A percentile compares a stretch with the other conserved stretches of the same genome.
These are phyloP conservation scores for Megalonaias nervosa DNA, from an alignment of 1,140 invertebrate genomes.

Conservation along the genomic window DNA sequence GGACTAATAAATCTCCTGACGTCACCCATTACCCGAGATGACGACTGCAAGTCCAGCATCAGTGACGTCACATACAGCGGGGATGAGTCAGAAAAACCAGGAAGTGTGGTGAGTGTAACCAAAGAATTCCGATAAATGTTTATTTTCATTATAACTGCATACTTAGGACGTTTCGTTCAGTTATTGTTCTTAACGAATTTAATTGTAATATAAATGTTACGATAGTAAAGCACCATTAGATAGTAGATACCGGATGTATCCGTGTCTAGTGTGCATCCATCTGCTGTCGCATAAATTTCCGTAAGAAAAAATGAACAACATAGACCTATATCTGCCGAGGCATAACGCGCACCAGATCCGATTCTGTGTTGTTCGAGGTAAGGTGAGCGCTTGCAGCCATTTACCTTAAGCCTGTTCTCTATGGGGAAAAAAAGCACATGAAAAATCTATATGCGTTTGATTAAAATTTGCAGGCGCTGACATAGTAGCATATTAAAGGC, in stretches of 20 bases:
- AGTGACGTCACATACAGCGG: conserved; percentile 43
- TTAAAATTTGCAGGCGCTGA: too few species aligned
- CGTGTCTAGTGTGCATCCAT: too few species aligned
- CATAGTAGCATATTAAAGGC: too few species aligned
- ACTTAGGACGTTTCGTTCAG: not conserved
- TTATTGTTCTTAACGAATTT: not conserved
- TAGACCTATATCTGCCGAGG: too few species aligned
- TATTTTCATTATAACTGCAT: not conserved
- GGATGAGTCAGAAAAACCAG: conserved; percentile 20
- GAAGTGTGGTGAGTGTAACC: not conserved
- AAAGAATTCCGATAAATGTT: not conserved
- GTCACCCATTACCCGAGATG: conserved; percentile 44
- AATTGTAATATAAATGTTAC: not conserved
- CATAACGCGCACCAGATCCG: too few species aligned
- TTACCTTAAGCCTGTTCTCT: too few species aligned
- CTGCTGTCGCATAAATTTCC: too few species aligned
- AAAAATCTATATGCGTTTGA: too few species aligned
- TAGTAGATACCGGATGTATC: not conserved
- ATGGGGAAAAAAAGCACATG: too few species aligned
- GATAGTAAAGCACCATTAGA: not conserved
- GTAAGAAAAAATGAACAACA: too few species aligned
- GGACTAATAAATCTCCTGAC: conserved; percentile 27
- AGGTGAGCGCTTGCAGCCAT: too few species aligned
- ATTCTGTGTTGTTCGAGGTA: too few species aligned
- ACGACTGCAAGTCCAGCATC: conserved; percentile 46